A percentile compares a stretch with the other conserved stretches of the same genome.
phyloP scores from a whole-genome alignment of 2,888 invertebrate species.

The Geotrupes spiniger region DNA sequence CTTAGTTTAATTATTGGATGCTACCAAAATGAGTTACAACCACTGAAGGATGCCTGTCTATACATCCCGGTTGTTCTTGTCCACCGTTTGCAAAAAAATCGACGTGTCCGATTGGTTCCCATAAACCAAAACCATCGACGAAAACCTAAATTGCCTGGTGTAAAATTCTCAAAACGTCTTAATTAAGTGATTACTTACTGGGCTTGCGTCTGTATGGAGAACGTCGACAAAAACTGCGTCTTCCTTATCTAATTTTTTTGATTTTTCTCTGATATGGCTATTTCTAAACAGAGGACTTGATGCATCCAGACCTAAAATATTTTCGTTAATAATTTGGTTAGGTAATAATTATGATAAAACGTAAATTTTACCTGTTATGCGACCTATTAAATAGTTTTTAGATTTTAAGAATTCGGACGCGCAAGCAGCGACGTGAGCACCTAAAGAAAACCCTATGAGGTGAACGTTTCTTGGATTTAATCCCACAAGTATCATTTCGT shows the following conservation, averaged over 20 bases:
- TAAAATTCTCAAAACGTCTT: not conserved
- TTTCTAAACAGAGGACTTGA: conserved; percentile 75
- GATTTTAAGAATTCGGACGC: conserved; percentile 56
- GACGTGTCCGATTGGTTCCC: conserved; percentile 59
- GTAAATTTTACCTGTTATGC: conserved; percentile 53
- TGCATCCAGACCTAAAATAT: conserved; percentile 69
- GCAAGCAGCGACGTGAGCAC: conserved; percentile 61
- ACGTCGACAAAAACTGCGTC: conserved; percentile 67
- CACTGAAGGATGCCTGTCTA: conserved; percentile 56
- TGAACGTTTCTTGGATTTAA: conserved; percentile 51
- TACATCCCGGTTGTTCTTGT: conserved; percentile 59
- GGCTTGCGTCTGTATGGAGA: conserved; percentile 65
- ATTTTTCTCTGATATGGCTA: conserved; percentile 54
- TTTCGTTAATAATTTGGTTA: too few species aligned
- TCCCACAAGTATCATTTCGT: conserved; percentile 52
- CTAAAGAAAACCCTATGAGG: conserved; percentile 59
- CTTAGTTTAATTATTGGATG: not conserved
- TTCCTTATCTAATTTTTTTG: conserved; percentile 57
- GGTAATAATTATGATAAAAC: not conserved
- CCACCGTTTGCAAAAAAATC: conserved; percentile 64
- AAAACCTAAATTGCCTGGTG: conserved; percentile 47
- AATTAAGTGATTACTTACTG: conserved; percentile 34
- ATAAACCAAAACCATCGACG: conserved; percentile 60
- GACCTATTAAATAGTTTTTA: conserved; percentile 51
- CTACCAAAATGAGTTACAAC: conserved; percentile 57